Conservation (phyloP, 37 sponge, comb jelly and placozoan species). For the Axinella damicornis region DNA sequence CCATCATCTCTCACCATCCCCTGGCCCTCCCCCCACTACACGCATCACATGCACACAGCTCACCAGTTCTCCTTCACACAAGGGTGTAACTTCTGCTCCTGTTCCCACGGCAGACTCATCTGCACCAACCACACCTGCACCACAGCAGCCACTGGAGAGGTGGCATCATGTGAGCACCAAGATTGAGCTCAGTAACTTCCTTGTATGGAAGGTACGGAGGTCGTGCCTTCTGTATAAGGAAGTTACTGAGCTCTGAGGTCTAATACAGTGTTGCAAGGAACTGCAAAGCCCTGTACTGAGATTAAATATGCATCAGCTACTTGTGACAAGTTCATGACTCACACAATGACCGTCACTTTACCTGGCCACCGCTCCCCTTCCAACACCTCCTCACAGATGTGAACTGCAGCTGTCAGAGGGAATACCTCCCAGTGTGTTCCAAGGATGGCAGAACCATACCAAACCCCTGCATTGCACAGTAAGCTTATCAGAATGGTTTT, state of each 20-base stretch:
- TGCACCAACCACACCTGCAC: constrained; percentile 46
- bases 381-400: neutral
- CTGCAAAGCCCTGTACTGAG: too few species aligned
- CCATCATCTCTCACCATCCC: neutral
- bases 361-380: neutral
- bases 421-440: constrained; percentile 48
- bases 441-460: constrained; percentile 39
- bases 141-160: neutral
- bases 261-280: too few species aligned
- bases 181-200: too few species aligned
- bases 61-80: neutral
- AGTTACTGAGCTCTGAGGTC: too few species aligned
- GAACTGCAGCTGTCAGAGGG: constrained; percentile 24
- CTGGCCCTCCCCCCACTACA: neutral
- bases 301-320: too few species aligned
- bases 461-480: constrained; percentile 42
- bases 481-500: neutral
- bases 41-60: constrained; percentile 27
- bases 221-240: too few species aligned
- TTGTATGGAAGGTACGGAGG: too few species aligned
- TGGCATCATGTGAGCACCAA: neutral
- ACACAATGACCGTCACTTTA: neutral
- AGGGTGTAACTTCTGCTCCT: constrained; percentile 59
- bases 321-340: too few species aligned
- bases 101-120: constrained; percentile 29